phyloP scores from a whole-genome alignment of 64 coral and sea anemone genomes.

The Montipora sp. region DNA sequence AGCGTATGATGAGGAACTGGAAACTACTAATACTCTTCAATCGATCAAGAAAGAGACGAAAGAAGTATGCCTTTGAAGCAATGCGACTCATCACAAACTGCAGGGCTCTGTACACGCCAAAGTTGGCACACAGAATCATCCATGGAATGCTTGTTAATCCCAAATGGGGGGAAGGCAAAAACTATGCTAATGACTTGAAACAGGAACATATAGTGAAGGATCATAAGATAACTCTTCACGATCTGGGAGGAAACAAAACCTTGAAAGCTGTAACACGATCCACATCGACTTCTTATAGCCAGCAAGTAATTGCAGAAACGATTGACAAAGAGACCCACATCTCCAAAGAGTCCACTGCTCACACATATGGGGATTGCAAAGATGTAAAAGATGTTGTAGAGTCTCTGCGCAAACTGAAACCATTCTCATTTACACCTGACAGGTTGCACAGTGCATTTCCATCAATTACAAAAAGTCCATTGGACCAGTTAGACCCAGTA shows the following conservation, averaged over 20 bases:
- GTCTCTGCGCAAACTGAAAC: conserved; percentile 4
- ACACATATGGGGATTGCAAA: conserved; percentile 27
- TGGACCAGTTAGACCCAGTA: conserved; percentile 45
- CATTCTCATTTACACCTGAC: conserved; percentile 50
- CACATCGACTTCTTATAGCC: conserved; percentile 25
- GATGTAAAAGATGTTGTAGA: conserved; percentile 60
- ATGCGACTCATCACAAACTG: conserved; percentile 42
- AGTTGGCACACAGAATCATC: conserved; percentile 51
- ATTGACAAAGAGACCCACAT: conserved; percentile 37
- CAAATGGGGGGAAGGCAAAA: conserved; percentile 46
- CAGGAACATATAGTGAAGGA: conserved; percentile 46
- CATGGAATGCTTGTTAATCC: conserved; percentile 70
- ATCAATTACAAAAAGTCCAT: conserved; percentile 23
- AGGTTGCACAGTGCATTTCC: conserved; percentile 21
- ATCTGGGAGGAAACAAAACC: conserved; percentile 67
- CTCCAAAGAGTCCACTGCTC: conserved; percentile 42
- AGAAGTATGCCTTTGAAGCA: conserved; percentile 13
- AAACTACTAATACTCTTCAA: background rate
- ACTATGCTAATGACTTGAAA: conserved; percentile 68
- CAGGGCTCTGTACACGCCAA: conserved; percentile 21
- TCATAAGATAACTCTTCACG: conserved; percentile 40
- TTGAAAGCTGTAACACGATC: conserved; percentile 51
- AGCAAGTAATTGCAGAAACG: background rate
- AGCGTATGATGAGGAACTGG: background rate
- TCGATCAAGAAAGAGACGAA: background rate